Evolutionary conservation across 2,888 invertebrate species (phyloP).

Genomic region (Leucophora obtusa): DNA sequence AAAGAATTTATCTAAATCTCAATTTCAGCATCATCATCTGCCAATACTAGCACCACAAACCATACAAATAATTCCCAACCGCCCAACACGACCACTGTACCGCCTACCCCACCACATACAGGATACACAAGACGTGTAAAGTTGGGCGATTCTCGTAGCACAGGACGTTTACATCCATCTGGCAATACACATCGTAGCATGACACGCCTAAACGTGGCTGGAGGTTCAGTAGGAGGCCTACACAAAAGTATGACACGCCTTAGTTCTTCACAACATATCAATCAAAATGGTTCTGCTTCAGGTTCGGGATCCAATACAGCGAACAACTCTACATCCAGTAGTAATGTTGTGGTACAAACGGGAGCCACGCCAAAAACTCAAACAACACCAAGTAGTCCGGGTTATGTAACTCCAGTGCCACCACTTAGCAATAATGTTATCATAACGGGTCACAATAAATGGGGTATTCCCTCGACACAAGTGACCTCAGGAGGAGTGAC

Average conservation of each 20-base stretch:
- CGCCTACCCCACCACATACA: slow-evolving; percentile 76
- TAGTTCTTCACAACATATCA: slow-evolving; percentile 88
- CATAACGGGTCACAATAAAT: slow-evolving; percentile 80
- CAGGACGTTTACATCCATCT: slow-evolving; percentile 85
- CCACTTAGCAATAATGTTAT: slow-evolving; percentile 79
- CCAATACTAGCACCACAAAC: slow-evolving; percentile 30
- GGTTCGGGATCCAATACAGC: slow-evolving; percentile 75
- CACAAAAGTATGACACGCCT: slow-evolving; percentile 91
- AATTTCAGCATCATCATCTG: neutral
- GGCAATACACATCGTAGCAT: slow-evolving; percentile 88
- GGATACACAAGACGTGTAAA: slow-evolving; percentile 83
- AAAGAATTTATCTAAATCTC: neutral
- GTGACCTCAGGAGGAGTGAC: slow-evolving; percentile 81
- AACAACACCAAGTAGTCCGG: slow-evolving; percentile 70
- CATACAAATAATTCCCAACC: slow-evolving; percentile 30
- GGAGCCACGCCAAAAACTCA: slow-evolving; percentile 62
- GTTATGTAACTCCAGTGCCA: slow-evolving; percentile 77
- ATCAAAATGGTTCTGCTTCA: slow-evolving; percentile 79
- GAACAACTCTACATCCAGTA: slow-evolving; percentile 72
- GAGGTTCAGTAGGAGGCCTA: slow-evolving; percentile 87
- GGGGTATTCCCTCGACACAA: slow-evolving; percentile 79
- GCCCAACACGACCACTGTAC: slow-evolving; percentile 65
- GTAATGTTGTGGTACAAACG: slow-evolving; percentile 76
- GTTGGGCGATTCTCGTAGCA: slow-evolving; percentile 87
- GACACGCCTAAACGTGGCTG: slow-evolving; percentile 87